Conservation (phyloP, 1,140 invertebrate genomes). For the Papilio glaucus region DNA sequence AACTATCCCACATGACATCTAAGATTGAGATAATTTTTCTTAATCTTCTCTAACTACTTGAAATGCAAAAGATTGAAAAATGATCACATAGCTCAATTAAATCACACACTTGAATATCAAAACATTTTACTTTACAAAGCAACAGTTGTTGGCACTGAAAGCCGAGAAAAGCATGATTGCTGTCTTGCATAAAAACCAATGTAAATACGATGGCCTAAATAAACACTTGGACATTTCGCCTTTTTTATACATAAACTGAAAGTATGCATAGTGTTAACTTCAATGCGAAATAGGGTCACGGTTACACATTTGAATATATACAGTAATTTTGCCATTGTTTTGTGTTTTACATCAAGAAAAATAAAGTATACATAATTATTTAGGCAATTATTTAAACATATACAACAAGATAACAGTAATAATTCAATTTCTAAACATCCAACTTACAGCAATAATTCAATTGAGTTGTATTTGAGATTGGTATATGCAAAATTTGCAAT, state of each 20-base stretch:
- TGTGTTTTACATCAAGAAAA: background rate
- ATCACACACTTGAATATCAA: background rate
- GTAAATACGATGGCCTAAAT: constrained; percentile 1
- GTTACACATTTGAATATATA: constrained; percentile 4
- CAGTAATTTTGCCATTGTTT: background rate
- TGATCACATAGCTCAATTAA: too few species aligned
- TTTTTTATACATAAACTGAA: constrained; percentile 7
- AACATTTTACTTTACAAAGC: background rate
- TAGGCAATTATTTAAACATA: constrained; percentile 4
- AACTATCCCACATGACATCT: too few species aligned
- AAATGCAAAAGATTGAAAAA: too few species aligned
- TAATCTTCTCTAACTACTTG: too few species aligned
- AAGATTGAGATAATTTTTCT: too few species aligned
- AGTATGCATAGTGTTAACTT: background rate
- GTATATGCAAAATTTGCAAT: too few species aligned
- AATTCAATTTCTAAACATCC: too few species aligned
- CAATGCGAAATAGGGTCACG: background rate
- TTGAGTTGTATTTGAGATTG: too few species aligned
- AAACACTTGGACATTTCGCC: background rate
- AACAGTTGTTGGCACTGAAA: background rate
- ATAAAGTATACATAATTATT: background rate
- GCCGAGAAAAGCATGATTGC: background rate
- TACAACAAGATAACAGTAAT: too few species aligned
- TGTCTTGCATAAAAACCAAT: background rate
- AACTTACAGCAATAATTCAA: too few species aligned